Evolutionary conservation across 2,113 vertebrate genomes (phyloP).

Genomic region (Cercopithecus mona): DNA sequence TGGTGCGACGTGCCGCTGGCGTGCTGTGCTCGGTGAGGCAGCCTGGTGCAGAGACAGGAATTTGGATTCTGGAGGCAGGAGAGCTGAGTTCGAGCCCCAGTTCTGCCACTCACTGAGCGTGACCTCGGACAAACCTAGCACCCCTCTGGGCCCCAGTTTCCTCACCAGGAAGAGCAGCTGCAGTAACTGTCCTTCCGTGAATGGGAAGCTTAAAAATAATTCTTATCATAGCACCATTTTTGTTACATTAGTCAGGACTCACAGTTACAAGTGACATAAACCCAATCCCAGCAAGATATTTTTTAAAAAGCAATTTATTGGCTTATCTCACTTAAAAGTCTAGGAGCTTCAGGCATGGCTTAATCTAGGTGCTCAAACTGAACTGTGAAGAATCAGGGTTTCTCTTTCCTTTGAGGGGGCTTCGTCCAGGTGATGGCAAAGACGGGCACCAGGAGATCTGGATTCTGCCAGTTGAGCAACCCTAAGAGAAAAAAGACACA

Average conservation of each 20-base stretch:
- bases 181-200: neutral
- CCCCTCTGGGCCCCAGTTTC: neutral
- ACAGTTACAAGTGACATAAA: neutral
- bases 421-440: neutral
- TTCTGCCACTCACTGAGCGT: neutral
- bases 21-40: neutral
- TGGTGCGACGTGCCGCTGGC: neutral
- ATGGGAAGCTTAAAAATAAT: neutral
- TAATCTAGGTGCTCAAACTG: neutral
- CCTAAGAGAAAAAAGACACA: neutral
- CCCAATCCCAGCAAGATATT: neutral
- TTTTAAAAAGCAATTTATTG: neutral
- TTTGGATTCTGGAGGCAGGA: neutral
- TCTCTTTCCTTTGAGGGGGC: neutral
- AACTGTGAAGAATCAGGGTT: neutral
- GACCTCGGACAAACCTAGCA: neutral
- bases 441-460: neutral
- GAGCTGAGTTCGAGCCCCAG: neutral
- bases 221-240: neutral
- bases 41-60: neutral
- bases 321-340: neutral
- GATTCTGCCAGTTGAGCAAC: neutral
- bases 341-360: neutral
- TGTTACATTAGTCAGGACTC: neutral
- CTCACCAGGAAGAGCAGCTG: neutral